Evolutionary conservation across 1,140 invertebrate genomes (phyloP).

Genomic region (Leucophenga varia): DNA sequence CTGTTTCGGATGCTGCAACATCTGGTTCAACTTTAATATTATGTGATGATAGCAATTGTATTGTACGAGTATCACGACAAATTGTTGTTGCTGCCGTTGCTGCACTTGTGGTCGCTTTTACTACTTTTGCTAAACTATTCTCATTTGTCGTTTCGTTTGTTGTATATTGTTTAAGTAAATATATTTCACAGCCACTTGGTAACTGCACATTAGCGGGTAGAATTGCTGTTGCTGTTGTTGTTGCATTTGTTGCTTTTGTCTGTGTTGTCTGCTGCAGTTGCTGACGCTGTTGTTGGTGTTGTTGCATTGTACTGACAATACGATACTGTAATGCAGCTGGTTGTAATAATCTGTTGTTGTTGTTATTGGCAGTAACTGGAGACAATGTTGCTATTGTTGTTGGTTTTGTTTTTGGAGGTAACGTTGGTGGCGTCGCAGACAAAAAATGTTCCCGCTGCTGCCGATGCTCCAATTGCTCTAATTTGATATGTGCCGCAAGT

Average conservation of each 20-base stretch:
- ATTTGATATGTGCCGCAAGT: slow-evolving; percentile 24
- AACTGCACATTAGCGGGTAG: slow-evolving; percentile 42
- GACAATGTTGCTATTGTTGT: too few species aligned
- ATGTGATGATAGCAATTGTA: slow-evolving; percentile 15
- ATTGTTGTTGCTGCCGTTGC: too few species aligned
- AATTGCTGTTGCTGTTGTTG: slow-evolving; percentile 7
- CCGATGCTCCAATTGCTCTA: slow-evolving; percentile 32
- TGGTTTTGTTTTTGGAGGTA: too few species aligned
- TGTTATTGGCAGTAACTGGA: too few species aligned
- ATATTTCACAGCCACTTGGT: slow-evolving; percentile 51
- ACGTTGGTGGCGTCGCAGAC: neutral
- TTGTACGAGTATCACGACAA: slow-evolving; percentile 2
- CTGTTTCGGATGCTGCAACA: neutral
- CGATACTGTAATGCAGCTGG: slow-evolving; percentile 14
- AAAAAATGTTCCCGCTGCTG: neutral
- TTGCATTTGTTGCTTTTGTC: neutral
- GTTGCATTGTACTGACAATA: slow-evolving; percentile 6
- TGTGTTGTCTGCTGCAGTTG: neutral
- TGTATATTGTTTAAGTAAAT: slow-evolving; percentile 45
- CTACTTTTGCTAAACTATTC: neutral
- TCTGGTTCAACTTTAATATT: slow-evolving; percentile 39
- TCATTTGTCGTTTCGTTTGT: neutral
- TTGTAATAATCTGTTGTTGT: too few species aligned
- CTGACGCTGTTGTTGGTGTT: neutral
- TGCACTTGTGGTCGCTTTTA: neutral